Evolutionary conservation across 2,113 vertebrate genomes (phyloP).

Genomic region (Gallinago undulata): DNA sequence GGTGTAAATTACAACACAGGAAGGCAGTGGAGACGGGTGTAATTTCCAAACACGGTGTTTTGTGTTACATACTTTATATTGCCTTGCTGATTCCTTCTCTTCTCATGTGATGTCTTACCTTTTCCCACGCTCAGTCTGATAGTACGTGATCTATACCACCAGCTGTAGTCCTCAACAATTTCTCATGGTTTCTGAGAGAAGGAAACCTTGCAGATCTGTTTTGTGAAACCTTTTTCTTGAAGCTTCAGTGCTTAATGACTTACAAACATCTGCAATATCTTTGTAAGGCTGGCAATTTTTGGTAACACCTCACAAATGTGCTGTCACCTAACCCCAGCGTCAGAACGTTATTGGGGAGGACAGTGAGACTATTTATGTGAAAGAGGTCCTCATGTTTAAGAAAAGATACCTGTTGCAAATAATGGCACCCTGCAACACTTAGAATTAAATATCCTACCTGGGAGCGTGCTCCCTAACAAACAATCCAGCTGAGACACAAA

Average conservation of each 20-base stretch:
- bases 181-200: neutral
- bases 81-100: neutral
- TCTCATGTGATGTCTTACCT: neutral
- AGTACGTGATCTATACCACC: neutral
- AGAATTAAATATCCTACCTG: neutral
- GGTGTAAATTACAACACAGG: constrained; percentile 14
- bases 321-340: neutral
- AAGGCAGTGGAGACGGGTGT: neutral
- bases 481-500: neutral
- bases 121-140: neutral
- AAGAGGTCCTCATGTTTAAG: neutral
- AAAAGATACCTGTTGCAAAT: neutral
- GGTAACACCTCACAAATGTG: neutral
- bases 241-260: neutral
- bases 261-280: neutral
- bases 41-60: constrained; percentile 8
- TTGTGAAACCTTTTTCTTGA: constrained; percentile 12
- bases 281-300: neutral
- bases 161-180: neutral
- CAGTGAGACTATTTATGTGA: neutral
- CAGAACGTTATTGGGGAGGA: neutral
- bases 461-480: neutral
- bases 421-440: neutral
- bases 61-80: neutral
- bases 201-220: neutral